Conservation (phyloP, 2,113 vertebrate species). For the Daphoenositta chrysoptera region DNA sequence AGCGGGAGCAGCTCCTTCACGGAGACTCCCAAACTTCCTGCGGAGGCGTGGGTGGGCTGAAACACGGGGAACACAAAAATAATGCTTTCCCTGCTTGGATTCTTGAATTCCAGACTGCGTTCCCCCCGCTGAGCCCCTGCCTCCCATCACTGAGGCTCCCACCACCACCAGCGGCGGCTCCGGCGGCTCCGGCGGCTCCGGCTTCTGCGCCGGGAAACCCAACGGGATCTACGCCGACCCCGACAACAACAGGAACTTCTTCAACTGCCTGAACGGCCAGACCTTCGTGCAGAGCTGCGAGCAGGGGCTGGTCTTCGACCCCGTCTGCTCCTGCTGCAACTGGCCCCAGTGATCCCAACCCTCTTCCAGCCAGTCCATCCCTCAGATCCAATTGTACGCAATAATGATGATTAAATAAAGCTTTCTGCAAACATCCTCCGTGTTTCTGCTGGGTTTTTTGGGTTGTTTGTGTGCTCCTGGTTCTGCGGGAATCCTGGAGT, state of each 20-base stretch:
- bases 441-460: rapidly evolving
- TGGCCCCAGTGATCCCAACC: neutral
- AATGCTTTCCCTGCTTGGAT: neutral
- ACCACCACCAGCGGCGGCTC: neutral
- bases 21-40: rapidly evolving
- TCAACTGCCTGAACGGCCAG: conserved; percentile 50
- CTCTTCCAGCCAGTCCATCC: rapidly evolving
- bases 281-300: conserved; percentile 43
- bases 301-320: conserved; percentile 59
- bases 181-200: neutral
- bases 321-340: conserved; percentile 76
- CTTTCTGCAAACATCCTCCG: neutral
- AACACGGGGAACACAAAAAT: rapidly evolving
- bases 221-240: conserved; percentile 70
- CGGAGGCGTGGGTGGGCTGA: neutral
- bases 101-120: conserved; percentile 57
- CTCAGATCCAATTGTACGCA: rapidly evolving
- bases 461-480: rapidly evolving
- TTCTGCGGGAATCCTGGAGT: rapidly evolving
- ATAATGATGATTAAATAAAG: neutral
- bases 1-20: neutral
- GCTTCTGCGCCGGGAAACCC: conserved; percentile 74
- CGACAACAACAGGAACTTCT: conserved; percentile 67
- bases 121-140: neutral
- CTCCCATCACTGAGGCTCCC: conserved; percentile 33